Evolutionary conservation across 2,888 invertebrate species (phyloP).

Genomic region (Amiota mariae): DNA sequence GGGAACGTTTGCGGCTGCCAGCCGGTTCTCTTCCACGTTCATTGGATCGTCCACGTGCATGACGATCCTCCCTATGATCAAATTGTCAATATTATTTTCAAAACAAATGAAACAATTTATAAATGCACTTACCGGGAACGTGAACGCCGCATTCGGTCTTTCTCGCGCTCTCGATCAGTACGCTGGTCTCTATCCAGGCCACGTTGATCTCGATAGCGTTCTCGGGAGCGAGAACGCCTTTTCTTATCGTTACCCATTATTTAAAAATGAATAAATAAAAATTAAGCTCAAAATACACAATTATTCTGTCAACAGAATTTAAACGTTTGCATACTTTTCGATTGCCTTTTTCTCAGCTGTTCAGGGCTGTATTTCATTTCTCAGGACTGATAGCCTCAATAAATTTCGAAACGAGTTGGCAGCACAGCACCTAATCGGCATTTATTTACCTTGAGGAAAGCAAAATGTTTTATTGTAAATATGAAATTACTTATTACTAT

Average conservation of each 20-base stretch:
- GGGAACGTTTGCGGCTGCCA: slow-evolving; percentile 28
- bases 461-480: too few species aligned
- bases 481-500: too few species aligned
- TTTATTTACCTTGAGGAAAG: too few species aligned
- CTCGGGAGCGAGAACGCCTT: slow-evolving; percentile 75
- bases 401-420: too few species aligned
- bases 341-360: background rate
- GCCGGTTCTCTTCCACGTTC: slow-evolving; percentile 47
- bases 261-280: background rate
- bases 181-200: slow-evolving; percentile 18
- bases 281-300: background rate
- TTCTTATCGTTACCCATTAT: slow-evolving; percentile 75
- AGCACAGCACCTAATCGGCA: too few species aligned
- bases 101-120: background rate
- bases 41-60: slow-evolving; percentile 53
- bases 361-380: background rate
- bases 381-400: too few species aligned
- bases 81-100: background rate
- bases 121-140: slow-evolving; percentile 57
- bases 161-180: slow-evolving; percentile 57
- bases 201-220: slow-evolving; percentile 60
- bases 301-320: background rate
- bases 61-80: slow-evolving; percentile 54
- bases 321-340: background rate
- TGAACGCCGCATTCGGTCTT: slow-evolving; percentile 61